These are phyloP conservation scores for Armadillidium nasatum DNA, from an alignment of 1,140 invertebrate genomes.

Conservation along the genomic window DNA sequence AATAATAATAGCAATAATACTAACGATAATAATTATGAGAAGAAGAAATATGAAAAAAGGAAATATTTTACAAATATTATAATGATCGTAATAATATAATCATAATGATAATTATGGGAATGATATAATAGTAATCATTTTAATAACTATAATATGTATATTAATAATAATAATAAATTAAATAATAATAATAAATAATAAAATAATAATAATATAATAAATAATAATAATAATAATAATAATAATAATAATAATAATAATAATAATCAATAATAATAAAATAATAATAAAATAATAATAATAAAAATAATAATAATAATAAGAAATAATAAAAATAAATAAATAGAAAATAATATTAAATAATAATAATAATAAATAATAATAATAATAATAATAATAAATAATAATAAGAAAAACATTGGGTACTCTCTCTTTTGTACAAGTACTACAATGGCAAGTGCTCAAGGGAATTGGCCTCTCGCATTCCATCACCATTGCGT, in stretches of 20 bases:
- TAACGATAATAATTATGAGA: too few species aligned
- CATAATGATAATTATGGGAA: background rate
- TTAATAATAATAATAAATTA: background rate
- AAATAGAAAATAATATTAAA: background rate
- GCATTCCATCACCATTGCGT: too few species aligned
- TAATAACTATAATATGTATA: too few species aligned
- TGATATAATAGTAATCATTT: background rate
- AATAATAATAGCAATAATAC: background rate
- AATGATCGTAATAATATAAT: too few species aligned
- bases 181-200: conserved; percentile 1
- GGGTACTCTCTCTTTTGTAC: too few species aligned
- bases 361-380: conserved; percentile 7
- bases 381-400: conserved; percentile 11
- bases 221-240: background rate
- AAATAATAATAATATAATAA: too few species aligned
- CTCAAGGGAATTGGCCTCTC: too few species aligned
- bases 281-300: background rate
- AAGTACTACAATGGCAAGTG: too few species aligned
- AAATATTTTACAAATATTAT: too few species aligned
- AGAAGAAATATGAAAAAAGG: too few species aligned
- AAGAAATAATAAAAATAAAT: background rate
- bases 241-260: background rate
- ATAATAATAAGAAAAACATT: too few species aligned
- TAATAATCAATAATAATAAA: background rate
- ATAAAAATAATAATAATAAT: background rate